Conservation (phyloP, 2,797 vertebrate genomes). For the Muraenolepis orangiensis region DNA sequence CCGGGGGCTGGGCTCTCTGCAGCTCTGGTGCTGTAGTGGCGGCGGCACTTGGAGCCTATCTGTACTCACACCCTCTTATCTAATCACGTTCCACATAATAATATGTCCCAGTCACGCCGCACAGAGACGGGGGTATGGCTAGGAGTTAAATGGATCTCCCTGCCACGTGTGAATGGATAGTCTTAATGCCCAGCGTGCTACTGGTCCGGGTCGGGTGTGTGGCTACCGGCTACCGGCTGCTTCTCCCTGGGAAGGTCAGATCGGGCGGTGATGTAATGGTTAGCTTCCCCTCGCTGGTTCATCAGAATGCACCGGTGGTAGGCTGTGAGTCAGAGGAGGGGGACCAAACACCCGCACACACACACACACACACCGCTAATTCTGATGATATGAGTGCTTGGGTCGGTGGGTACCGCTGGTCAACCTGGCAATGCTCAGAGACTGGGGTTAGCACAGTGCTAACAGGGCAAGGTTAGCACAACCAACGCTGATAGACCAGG, state of each 20-base stretch:
- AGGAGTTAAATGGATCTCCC: background rate
- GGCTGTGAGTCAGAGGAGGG: slow-evolving; percentile 45
- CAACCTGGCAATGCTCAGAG: too few species aligned
- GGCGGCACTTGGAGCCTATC: background rate
- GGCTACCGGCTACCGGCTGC: background rate
- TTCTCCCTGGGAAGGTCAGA: background rate
- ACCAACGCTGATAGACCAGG: slow-evolving; percentile 7
- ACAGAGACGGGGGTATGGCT: background rate
- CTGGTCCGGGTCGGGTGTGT: background rate
- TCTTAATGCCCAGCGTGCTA: background rate
- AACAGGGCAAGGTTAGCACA: slow-evolving; percentile 16
- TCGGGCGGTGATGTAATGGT: slow-evolving; percentile 26
- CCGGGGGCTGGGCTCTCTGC: background rate
- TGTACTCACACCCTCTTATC: background rate
- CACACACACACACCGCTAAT: slow-evolving; percentile 31
- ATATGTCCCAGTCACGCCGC: too few species aligned
- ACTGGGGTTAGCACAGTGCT: slow-evolving; percentile 3
- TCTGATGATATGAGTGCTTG: slow-evolving; percentile 24
- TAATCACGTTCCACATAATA: background rate
- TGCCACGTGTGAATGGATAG: background rate
- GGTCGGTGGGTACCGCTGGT: too few species aligned
- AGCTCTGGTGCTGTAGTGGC: background rate
- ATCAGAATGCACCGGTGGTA: slow-evolving; percentile 68
- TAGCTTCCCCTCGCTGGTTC: slow-evolving; percentile 58
- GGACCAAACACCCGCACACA: slow-evolving; percentile 23